Evolutionary conservation across 2,888 invertebrate genomes (phyloP), one percentile per base, ranked within the genome.

Genomic region (Eurytoma californica): DNA sequence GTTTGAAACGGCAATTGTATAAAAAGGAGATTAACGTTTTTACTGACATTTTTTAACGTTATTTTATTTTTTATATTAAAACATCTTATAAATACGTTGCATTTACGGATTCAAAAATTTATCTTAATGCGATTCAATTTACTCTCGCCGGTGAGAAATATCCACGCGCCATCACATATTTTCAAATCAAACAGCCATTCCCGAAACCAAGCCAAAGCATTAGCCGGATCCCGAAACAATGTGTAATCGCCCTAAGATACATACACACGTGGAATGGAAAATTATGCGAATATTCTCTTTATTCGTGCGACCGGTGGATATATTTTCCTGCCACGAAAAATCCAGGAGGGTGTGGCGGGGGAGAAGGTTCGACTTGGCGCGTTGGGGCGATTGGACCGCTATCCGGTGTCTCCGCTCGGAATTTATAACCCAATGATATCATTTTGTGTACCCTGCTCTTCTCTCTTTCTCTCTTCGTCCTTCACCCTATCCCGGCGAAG

Each of bases 371-470:
- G 47, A 63, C 30, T 47, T 73, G 65, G 76, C 75, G 73, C 69
- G 53, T 14, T 83, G 79, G 80, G 83, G 82, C 86, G 88, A 88
- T 89, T 87, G 85, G 87, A 85, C 85, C 85, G 85, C 83, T 39
- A 39, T 84, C 57, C 55, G 84, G 87, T 88, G 88, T 89, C 88
- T 89, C 88, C 87, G 88, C 87, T 88, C 86, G 87, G 87, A 89
- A 89, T 89, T 89, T 88, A 89, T 88, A 88, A 88, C 89, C 88
- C 89, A 89, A 89, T 89, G 89, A 89, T 89, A 89, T 88, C 88
- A 89, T 89, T 89, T 89, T 89, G 88, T 89, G 87, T 87, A 88
- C 87, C 84, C 83, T 24, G 2, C 24, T 86, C 47, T 84, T 84
- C 82, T 80, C 30, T 69, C 39, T 24, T 82, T 82, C 82, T 67